These are phyloP conservation scores for Xenopus tropicalis DNA, from an alignment of 2,113 vertebrate genomes.

Conservation along the genomic window DNA sequence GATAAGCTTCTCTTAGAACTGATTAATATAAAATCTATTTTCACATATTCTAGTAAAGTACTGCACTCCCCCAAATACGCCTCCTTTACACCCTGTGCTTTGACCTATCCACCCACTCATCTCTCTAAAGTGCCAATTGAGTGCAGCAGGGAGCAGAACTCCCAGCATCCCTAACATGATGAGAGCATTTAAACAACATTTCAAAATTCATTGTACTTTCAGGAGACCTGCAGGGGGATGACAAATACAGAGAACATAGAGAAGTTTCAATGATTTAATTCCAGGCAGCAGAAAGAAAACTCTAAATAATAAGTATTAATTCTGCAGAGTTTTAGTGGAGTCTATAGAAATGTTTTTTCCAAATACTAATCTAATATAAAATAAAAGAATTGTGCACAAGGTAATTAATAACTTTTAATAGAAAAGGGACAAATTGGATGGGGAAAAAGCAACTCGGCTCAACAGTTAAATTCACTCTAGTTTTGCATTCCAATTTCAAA, in stretches of 20 bases:
- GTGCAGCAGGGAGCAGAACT: conserved; percentile 23
- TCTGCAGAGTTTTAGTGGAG: too few species aligned
- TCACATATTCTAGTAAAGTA: conserved; percentile 15
- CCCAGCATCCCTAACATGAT: conserved; percentile 4
- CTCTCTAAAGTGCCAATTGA: conserved; percentile 29
- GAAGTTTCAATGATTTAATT: conserved; percentile 5
- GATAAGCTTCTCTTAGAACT: not conserved
- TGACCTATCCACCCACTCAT: conserved; percentile 24
- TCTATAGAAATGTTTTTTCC: too few species aligned
- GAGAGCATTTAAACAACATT: conserved; percentile 3
- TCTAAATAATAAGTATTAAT: not conserved
- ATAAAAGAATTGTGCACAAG: too few species aligned
- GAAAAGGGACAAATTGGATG: too few species aligned
- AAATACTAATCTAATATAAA: too few species aligned
- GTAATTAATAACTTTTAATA: too few species aligned
- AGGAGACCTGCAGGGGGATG: not conserved
- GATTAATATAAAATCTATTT: conserved; percentile 7
- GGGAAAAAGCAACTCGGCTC: too few species aligned
- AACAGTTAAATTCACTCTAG: too few species aligned
- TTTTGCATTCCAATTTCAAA: too few species aligned
- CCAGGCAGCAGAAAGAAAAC: not conserved
- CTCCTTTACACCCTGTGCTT: conserved; percentile 6
- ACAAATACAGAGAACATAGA: not conserved
- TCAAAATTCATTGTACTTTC: conserved; percentile 16
- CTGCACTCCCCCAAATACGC: conserved; percentile 26